A percentile compares a stretch with the other conserved stretches of the same genome.
phyloP scores from a whole-genome alignment of 2,888 invertebrate genomes.

The Polymixis lichenea region DNA sequence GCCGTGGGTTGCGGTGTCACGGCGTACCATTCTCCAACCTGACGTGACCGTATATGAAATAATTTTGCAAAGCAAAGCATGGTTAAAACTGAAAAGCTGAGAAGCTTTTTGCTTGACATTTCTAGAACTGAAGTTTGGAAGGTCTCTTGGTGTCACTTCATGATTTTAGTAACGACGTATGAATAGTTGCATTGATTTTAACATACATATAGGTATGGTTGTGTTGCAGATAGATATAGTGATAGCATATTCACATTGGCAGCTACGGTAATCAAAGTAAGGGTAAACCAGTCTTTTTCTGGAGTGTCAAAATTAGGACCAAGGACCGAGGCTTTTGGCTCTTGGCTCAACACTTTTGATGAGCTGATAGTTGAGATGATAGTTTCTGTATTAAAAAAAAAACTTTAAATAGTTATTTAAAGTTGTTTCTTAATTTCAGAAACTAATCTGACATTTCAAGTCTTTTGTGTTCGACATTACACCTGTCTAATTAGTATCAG shows the following conservation, averaged over 20 bases:
- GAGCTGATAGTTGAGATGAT: no score
- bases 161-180: neutral
- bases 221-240: neutral
- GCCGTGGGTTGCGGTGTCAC: slow-evolving; percentile 35
- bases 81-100: neutral
- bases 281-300: no score
- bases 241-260: neutral
- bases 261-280: no score
- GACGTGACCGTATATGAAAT: slow-evolving; percentile 41
- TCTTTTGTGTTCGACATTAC: no score
- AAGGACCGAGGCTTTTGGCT: no score
- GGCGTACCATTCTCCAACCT: slow-evolving; percentile 52
- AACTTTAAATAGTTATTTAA: no score
- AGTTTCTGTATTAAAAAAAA: no score
- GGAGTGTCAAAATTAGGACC: no score
- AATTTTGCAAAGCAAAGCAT: slow-evolving; percentile 37
- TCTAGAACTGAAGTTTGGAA: slow-evolving; percentile 13
- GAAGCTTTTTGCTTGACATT: slow-evolving; percentile 13
- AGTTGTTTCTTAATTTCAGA: no score
- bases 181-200: neutral
- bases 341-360: no score
- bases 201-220: neutral
- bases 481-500: no score
- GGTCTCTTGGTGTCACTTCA: slow-evolving; percentile 13
- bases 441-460: no score